phyloP scores from a whole-genome alignment of 2,113 vertebrate genomes.

The Cisticola juncidis region DNA sequence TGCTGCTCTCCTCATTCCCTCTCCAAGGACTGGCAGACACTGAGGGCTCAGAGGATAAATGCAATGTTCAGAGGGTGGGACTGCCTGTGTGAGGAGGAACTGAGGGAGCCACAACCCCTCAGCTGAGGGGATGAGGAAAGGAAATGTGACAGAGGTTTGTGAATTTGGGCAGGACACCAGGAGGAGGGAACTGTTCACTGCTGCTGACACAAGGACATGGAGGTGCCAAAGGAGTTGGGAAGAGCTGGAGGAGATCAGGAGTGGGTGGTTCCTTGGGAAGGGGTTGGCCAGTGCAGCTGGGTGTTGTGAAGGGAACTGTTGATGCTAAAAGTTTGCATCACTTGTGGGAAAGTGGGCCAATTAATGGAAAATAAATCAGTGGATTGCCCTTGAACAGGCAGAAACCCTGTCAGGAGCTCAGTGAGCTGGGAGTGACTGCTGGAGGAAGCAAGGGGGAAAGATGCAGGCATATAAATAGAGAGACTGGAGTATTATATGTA shows the following conservation, averaged over 20 bases:
- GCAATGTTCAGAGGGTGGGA: not conserved
- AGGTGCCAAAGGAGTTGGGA: rapidly evolving
- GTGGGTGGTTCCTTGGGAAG: not conserved
- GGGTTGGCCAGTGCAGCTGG: not conserved
- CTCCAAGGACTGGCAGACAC: not conserved
- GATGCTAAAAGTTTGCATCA: not conserved
- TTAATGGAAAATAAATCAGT: not conserved
- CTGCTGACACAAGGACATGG: not conserved
- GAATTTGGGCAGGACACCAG: not conserved
- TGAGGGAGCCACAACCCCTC: not conserved
- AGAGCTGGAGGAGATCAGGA: not conserved
- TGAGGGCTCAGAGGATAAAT: not conserved
- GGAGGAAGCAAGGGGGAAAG: not conserved
- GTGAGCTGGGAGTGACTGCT: not conserved
- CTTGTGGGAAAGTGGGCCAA: not conserved
- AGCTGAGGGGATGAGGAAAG: not conserved
- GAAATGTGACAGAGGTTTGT: not conserved
- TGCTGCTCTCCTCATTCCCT: rapidly evolving
- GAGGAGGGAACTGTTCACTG: not conserved
- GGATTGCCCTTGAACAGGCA: not conserved
- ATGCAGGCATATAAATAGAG: slow-evolving; percentile 3
- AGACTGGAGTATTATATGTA: slow-evolving; percentile 20
- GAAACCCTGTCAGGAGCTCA: not conserved
- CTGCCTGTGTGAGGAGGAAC: not conserved
- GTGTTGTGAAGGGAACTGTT: not conserved